phyloP scores from a whole-genome alignment of 2,113 vertebrate genomes.

The Hyla sarda region DNA sequence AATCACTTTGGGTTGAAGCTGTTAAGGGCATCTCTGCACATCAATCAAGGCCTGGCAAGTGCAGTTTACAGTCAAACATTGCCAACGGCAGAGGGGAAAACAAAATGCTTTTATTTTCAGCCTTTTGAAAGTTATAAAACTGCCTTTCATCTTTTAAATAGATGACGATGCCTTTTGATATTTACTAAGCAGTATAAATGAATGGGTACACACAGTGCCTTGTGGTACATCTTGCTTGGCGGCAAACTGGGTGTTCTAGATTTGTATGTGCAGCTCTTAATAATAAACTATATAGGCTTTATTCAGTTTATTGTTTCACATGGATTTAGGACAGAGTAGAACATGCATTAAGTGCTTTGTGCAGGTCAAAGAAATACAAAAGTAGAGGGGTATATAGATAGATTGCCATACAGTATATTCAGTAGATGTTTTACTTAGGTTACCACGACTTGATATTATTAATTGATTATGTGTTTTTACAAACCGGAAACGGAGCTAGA shows the following conservation, averaged over 20 bases:
- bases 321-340: not conserved
- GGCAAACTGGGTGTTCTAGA: not conserved
- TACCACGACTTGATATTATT: too few relatives aligned
- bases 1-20: slow-evolving; percentile 44
- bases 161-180: slow-evolving; percentile 30
- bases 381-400: not conserved
- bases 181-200: slow-evolving; percentile 44
- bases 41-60: slow-evolving; percentile 46
- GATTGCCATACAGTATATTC: not conserved
- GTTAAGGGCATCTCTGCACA: slow-evolving; percentile 46
- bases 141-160: slow-evolving; percentile 37
- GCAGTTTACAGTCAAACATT: slow-evolving; percentile 47
- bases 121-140: slow-evolving; percentile 46
- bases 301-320: not conserved
- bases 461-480: too few relatives aligned
- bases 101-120: slow-evolving; percentile 38
- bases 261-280: not conserved
- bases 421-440: too few relatives aligned
- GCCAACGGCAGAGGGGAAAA: slow-evolving; percentile 31
- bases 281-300: not conserved
- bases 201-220: not conserved
- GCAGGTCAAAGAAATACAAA: not conserved
- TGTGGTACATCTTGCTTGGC: slow-evolving; percentile 23
- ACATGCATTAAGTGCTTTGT: not conserved
- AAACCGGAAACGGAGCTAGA: too few relatives aligned